phyloP scores from a whole-genome alignment of 2,797 vertebrate species.

The Ceyx erithaca region DNA sequence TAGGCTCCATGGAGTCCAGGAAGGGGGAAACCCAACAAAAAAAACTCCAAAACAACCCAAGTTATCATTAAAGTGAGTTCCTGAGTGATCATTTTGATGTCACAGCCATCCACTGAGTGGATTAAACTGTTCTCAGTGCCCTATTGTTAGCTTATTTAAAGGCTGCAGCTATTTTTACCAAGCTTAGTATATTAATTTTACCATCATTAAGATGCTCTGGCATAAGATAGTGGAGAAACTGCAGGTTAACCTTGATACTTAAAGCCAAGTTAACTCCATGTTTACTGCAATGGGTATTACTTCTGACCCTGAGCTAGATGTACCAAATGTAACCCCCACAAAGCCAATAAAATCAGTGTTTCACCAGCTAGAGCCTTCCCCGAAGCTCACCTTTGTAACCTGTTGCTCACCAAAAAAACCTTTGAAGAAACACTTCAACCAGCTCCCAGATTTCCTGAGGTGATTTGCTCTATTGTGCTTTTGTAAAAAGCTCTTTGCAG shows the following conservation, averaged over 20 bases:
- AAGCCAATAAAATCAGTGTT: not conserved
- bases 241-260: not conserved
- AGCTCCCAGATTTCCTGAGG: not conserved
- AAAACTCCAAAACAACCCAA: too few species aligned
- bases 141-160: not conserved
- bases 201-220: not conserved
- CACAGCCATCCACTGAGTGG: fast-evolving
- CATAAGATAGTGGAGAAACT: not conserved
- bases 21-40: not conserved
- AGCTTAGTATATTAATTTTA: not conserved
- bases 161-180: not conserved
- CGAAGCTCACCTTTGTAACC: not conserved
- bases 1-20: fast-evolving
- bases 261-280: not conserved
- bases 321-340: not conserved
- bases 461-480: not conserved
- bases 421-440: not conserved
- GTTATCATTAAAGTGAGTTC: not conserved
- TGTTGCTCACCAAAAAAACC: not conserved
- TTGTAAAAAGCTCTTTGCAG: not conserved
- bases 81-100: not conserved
- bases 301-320: not conserved
- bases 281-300: not conserved
- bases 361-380: not conserved
- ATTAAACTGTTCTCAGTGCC: not conserved